phyloP scores from a whole-genome alignment of 2,113 vertebrate genomes.

The Myiozetetes cayanensis region DNA sequence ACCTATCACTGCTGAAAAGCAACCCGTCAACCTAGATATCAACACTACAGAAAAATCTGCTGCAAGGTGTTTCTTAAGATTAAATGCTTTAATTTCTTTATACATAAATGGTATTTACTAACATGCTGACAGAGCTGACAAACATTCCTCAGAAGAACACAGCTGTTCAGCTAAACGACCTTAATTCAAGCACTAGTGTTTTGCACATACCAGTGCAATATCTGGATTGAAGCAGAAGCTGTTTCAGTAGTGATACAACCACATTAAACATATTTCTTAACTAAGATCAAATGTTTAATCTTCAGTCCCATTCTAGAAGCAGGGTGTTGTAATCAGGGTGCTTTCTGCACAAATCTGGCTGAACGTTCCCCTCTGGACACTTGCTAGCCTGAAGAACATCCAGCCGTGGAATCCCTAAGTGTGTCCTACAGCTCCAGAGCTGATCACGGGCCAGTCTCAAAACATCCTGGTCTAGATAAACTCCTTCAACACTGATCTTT shows the following conservation, averaged over 20 bases:
- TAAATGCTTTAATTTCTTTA: neutral
- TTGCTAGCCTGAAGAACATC: neutral
- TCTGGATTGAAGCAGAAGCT: neutral
- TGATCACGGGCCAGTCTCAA: fast-evolving
- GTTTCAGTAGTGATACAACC: neutral
- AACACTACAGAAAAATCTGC: neutral
- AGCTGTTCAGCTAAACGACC: neutral
- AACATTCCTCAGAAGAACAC: neutral
- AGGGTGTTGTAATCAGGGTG: neutral
- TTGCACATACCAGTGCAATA: neutral
- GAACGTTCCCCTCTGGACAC: neutral
- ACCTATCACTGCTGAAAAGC: neutral
- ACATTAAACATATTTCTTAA: neutral
- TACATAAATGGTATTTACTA: neutral
- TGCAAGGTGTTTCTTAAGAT: slow-evolving; percentile 5
- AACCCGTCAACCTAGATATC: neutral
- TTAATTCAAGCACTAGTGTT: neutral
- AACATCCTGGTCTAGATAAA: neutral
- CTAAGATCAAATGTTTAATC: neutral
- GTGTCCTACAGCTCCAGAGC: neutral
- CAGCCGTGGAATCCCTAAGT: neutral
- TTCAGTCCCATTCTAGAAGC: neutral
- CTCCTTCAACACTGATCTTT: neutral
- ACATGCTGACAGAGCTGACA: neutral
- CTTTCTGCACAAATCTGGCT: neutral